These are phyloP conservation scores for Zaprionus africanus DNA, from an alignment of 1,140 invertebrate genomes.

Conservation along the genomic window DNA sequence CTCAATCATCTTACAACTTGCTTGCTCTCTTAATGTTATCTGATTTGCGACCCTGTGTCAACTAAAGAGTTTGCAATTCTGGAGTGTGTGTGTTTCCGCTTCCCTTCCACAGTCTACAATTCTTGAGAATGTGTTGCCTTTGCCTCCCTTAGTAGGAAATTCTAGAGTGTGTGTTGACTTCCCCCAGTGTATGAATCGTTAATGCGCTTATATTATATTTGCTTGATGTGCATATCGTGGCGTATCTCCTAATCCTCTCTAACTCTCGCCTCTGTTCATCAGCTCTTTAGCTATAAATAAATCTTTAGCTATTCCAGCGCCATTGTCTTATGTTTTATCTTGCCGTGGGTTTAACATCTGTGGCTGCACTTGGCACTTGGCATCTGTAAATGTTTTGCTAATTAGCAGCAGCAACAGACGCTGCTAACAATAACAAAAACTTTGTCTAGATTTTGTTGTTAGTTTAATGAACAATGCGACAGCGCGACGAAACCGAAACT, in stretches of 20 bases:
- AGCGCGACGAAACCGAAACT: constrained; percentile 13
- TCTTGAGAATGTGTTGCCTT: too few species aligned
- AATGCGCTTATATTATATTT: background rate
- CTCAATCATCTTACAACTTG: background rate
- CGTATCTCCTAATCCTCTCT: background rate
- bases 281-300: constrained; percentile 12
- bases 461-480: constrained; percentile 25
- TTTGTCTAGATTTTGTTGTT: constrained; percentile 17
- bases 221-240: background rate
- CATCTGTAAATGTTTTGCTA: constrained; percentile 35
- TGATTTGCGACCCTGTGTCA: constrained; percentile 3
- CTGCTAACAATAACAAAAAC: constrained; percentile 24
- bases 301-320: background rate
- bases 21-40: background rate
- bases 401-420: constrained; percentile 42
- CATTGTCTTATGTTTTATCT: background rate
- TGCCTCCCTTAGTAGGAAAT: background rate
- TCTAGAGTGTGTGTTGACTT: background rate
- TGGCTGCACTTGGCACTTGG: constrained; percentile 27
- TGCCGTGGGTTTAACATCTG: background rate
- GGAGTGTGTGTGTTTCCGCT: too few species aligned
- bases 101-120: too few species aligned
- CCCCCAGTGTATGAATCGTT: background rate
- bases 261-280: background rate
- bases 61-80: background rate